These are phyloP conservation scores for Syrmaticus mikado DNA, from an alignment of 2,113 vertebrate species.

Conservation along the genomic window DNA sequence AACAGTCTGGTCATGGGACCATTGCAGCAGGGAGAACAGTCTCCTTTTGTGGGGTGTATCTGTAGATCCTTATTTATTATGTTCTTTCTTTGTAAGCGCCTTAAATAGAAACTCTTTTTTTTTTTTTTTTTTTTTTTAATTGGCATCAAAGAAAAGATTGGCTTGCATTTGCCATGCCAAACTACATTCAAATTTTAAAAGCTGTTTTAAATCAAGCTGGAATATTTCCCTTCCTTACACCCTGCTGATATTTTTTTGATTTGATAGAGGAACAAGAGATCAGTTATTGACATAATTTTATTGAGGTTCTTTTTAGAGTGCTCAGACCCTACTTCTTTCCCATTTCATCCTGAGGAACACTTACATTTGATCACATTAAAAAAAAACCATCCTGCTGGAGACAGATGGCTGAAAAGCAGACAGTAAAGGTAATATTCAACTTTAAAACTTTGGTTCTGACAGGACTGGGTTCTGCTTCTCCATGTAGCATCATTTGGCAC, in stretches of 20 bases:
- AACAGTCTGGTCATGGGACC: conserved; percentile 16
- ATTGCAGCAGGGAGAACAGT: neutral
- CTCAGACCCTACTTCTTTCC: neutral
- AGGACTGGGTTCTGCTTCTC: conserved; percentile 56
- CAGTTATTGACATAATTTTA: neutral
- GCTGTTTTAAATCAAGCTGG: neutral
- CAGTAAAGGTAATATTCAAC: conserved; percentile 58
- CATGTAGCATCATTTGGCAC: conserved; percentile 69
- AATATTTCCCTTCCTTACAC: neutral
- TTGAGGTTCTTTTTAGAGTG: neutral
- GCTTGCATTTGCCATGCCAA: neutral
- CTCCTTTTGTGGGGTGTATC: neutral
- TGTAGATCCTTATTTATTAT: neutral
- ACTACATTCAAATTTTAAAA: neutral
- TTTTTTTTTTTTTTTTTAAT: neutral
- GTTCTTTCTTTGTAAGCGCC: neutral
- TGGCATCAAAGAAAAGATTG: neutral
- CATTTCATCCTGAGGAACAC: neutral
- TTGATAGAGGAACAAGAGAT: neutral
- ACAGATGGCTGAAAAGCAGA: conserved; percentile 41
- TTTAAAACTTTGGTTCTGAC: conserved; percentile 62
- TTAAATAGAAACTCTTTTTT: neutral
- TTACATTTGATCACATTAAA: neutral
- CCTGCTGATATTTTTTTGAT: neutral
- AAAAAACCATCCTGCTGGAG: conserved; percentile 25